Evolutionary conservation across 2,113 vertebrate species (phyloP).

Genomic region (Varanus salvator): DNA sequence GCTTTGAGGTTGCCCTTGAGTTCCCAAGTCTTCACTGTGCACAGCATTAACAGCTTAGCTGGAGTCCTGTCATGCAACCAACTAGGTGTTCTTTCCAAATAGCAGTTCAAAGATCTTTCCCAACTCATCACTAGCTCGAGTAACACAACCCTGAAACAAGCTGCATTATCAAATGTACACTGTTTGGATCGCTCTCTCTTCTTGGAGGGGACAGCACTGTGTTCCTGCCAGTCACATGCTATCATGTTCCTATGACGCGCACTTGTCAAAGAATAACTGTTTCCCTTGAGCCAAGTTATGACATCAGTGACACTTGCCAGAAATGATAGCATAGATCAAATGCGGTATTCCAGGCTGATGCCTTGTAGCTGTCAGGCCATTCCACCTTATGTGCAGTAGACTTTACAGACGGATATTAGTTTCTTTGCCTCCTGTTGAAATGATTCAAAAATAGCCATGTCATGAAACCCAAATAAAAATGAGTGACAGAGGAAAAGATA

Average conservation of each 20-base stretch:
- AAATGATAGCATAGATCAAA: slow-evolving; percentile 66
- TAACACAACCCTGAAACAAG: slow-evolving; percentile 35
- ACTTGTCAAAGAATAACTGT: slow-evolving; percentile 64
- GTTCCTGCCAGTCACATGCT: slow-evolving; percentile 47
- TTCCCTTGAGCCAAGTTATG: slow-evolving; percentile 63
- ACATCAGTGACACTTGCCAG: slow-evolving; percentile 64
- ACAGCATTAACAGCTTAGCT: slow-evolving; percentile 58
- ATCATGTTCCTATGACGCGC: slow-evolving; percentile 51
- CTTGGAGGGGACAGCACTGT: neutral
- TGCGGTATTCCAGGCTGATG: slow-evolving; percentile 57
- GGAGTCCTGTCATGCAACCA: slow-evolving; percentile 51
- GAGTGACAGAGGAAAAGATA: slow-evolving; percentile 62
- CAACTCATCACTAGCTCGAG: slow-evolving; percentile 25
- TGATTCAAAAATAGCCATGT: slow-evolving; percentile 72
- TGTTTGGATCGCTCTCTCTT: slow-evolving; percentile 41
- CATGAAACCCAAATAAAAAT: slow-evolving; percentile 71
- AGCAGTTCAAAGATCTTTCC: slow-evolving; percentile 36
- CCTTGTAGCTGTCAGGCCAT: slow-evolving; percentile 53
- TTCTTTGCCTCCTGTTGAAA: slow-evolving; percentile 35
- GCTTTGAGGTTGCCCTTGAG: slow-evolving; percentile 18
- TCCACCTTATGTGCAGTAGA: slow-evolving; percentile 35
- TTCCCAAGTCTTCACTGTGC: slow-evolving; percentile 53
- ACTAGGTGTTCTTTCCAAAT: slow-evolving; percentile 40
- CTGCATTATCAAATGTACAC: slow-evolving; percentile 38
- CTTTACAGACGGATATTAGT: slow-evolving; percentile 57